These are phyloP conservation scores for Ascaphus truei DNA, from an alignment of 2,113 vertebrate species.

Conservation along the genomic window DNA sequence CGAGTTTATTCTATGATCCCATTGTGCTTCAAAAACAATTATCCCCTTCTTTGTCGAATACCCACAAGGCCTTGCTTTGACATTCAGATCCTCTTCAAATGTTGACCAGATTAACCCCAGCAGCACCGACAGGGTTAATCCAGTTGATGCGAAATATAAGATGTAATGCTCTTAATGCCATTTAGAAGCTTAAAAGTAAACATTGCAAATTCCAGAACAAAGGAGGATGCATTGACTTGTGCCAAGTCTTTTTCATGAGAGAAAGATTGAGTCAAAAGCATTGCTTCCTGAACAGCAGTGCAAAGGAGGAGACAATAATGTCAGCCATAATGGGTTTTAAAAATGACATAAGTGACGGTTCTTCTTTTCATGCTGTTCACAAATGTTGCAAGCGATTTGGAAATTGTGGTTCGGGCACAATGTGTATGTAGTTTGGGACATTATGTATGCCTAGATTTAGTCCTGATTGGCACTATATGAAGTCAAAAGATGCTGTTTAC, in stretches of 20 bases:
- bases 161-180: neutral
- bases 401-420: no score
- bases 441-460: no score
- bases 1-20: conserved; percentile 26
- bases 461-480: no score
- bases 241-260: neutral
- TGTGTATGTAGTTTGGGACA: no score
- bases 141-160: neutral
- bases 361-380: no score
- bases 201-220: conserved; percentile 11
- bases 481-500: no score
- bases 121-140: conserved; percentile 12
- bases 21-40: conserved; percentile 27
- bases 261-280: neutral
- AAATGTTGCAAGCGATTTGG: no score
- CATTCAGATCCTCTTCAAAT: conserved; percentile 1
- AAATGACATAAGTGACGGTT: no score
- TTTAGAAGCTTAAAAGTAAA: conserved; percentile 19
- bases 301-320: neutral
- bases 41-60: conserved; percentile 10
- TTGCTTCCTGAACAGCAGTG: neutral
- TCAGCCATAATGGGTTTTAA: neutral
- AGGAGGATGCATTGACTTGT: neutral
- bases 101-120: neutral
- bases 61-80: conserved; percentile 9